These are phyloP conservation scores for Megaceryle alcyon DNA, from an alignment of 2,797 vertebrate genomes.

Conservation along the genomic window DNA sequence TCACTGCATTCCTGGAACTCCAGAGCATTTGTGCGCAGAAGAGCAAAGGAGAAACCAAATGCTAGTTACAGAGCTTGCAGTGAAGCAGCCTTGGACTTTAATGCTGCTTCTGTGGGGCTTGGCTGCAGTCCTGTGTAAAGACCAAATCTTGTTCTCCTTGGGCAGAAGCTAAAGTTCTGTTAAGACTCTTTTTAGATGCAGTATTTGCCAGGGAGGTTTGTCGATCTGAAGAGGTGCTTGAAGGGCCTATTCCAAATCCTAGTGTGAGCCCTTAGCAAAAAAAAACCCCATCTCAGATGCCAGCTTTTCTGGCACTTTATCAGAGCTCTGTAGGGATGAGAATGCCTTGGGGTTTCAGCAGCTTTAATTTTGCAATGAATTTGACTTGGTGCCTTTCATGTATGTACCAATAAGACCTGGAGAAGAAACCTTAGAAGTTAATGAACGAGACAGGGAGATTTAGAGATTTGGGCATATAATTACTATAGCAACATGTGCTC, in stretches of 20 bases:
- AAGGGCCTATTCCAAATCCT: not conserved
- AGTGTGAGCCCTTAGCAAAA: constrained; percentile 1
- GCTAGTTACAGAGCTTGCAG: not conserved
- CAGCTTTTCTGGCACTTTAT: not conserved
- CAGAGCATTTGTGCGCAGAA: not conserved
- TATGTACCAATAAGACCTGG: constrained; percentile 14
- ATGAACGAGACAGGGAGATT: constrained; percentile 38
- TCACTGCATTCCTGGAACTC: fast-evolving
- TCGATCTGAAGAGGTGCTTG: not conserved
- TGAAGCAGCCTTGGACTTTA: not conserved
- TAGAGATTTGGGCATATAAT: constrained; percentile 50
- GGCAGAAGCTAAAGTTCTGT: constrained; percentile 1
- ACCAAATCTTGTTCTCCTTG: not conserved
- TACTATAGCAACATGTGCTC: constrained; percentile 29
- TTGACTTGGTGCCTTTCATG: constrained; percentile 31
- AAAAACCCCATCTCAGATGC: not conserved
- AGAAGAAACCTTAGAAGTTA: constrained; percentile 39
- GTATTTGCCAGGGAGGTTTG: constrained; percentile 15
- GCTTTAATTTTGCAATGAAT: constrained; percentile 38
- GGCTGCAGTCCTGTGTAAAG: not conserved
- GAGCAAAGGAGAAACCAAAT: not conserved
- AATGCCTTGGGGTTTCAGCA: not conserved
- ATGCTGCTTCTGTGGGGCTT: not conserved
- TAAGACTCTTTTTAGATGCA: not conserved
- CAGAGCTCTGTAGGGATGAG: not conserved